phyloP scores from a whole-genome alignment of 30 jellyfish, hydroid and myxozoan genomes.

The Pseudorhiza aurosa region DNA sequence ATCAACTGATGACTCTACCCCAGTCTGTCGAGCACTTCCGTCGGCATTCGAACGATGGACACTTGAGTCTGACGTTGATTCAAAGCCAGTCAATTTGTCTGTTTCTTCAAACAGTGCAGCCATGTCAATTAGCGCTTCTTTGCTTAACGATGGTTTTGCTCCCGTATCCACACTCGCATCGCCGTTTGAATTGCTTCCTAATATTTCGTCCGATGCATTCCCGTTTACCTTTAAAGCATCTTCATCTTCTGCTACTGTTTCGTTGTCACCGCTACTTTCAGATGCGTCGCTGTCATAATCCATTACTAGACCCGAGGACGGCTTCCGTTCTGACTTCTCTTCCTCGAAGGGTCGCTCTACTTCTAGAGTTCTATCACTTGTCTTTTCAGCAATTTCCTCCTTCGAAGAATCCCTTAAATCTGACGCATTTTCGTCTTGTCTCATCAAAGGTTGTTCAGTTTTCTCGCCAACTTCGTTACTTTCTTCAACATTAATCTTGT shows the following conservation, averaged over 20 bases:
- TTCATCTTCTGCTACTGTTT: background rate
- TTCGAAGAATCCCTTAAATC: background rate
- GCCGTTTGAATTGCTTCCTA: background rate
- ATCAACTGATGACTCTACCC: background rate
- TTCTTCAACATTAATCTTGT: conserved; percentile 17
- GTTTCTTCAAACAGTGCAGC: conserved; percentile 25
- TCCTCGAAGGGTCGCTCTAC: background rate
- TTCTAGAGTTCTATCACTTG: background rate
- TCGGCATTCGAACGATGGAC: too few species aligned
- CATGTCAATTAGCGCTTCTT: conserved; percentile 34
- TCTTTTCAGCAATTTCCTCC: background rate
- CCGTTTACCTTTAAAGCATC: background rate
- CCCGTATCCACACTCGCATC: background rate
- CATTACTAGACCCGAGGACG: conserved; percentile 26
- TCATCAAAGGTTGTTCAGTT: too few species aligned
- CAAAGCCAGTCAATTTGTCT: background rate
- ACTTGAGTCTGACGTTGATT: too few species aligned
- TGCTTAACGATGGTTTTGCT: background rate
- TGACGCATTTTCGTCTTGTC: background rate
- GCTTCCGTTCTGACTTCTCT: background rate
- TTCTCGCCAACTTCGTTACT: too few species aligned
- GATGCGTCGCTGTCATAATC: conserved; percentile 67
- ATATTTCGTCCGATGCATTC: background rate
- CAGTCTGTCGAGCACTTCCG: background rate
- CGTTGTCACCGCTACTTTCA: background rate